These are phyloP conservation scores for Podargus strigoides DNA, from an alignment of 2,797 vertebrate species.

Conservation along the genomic window DNA sequence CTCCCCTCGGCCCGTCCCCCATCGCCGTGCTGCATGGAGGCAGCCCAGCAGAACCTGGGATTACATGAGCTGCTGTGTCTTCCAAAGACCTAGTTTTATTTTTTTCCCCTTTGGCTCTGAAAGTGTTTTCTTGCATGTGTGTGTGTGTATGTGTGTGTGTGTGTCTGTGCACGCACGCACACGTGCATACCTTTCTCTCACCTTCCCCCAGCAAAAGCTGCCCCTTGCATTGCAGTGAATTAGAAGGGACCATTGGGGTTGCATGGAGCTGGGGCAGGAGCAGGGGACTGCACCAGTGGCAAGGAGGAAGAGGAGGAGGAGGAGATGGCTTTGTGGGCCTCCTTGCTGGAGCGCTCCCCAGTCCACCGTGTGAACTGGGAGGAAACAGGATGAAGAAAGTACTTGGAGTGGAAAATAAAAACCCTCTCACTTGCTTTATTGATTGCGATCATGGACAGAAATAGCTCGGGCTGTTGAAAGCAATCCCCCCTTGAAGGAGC, in stretches of 20 bases:
- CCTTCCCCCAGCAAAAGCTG: neutral
- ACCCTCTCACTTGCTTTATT: neutral
- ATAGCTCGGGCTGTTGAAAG: neutral
- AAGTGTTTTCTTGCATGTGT: neutral
- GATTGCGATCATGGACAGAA: conserved; percentile 35
- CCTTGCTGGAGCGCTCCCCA: conserved; percentile 8
- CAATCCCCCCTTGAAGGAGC: neutral
- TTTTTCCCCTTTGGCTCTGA: neutral
- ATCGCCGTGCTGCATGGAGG: neutral
- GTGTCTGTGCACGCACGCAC: neutral
- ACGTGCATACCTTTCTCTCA: neutral
- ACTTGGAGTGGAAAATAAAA: conserved; percentile 46
- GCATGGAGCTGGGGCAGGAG: neutral
- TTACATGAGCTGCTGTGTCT: conserved; percentile 37
- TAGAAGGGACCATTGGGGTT: neutral
- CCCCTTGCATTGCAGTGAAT: neutral
- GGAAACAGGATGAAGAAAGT: conserved; percentile 49
- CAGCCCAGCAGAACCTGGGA: conserved; percentile 26
- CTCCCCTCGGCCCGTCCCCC: conserved; percentile 29
- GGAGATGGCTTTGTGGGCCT: neutral
- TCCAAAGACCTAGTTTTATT: neutral
- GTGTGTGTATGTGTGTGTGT: neutral
- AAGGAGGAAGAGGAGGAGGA: neutral
- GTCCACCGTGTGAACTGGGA: conserved; percentile 1
- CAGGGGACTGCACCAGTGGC: neutral